phyloP scores from a whole-genome alignment of 2,797 vertebrate genomes.

The Eleutherodactylus coqui region DNA sequence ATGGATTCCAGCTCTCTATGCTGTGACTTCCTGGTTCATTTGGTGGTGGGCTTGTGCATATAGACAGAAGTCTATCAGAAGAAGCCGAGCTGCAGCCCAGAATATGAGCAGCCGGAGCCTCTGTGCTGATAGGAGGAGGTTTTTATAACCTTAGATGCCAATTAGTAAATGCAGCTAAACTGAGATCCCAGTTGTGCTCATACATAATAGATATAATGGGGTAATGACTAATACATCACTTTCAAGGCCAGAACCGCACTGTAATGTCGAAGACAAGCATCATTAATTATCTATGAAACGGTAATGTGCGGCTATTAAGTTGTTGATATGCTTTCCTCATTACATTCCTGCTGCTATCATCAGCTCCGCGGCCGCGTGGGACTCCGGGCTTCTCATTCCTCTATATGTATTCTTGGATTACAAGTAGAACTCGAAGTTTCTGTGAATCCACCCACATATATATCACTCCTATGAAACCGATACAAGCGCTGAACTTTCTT shows the following conservation, averaged over 20 bases:
- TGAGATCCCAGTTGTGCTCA: not conserved
- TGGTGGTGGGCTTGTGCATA: not conserved
- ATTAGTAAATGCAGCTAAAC: not conserved
- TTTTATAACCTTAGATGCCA: not conserved
- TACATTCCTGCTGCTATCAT: constrained; percentile 45
- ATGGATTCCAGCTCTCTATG: not conserved
- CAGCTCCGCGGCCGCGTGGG: not conserved
- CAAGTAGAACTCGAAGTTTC: constrained; percentile 56
- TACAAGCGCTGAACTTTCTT: constrained; percentile 40
- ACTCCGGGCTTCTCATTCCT: constrained; percentile 34
- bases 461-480: constrained; percentile 50
- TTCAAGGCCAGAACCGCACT: not conserved
- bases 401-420: constrained; percentile 42
- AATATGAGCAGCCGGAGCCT: not conserved
- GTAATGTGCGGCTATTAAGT: not conserved
- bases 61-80: not conserved
- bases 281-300: constrained; percentile 15
- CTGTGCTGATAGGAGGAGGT: not conserved
- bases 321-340: constrained; percentile 44
- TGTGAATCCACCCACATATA: constrained; percentile 59
- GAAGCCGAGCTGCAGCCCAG: not conserved
- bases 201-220: not conserved
- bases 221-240: not conserved
- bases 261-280: not conserved
- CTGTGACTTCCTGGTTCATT: not conserved